Evolutionary conservation across 2,888 invertebrate genomes (phyloP).

Genomic region (Hipparchia semele): DNA sequence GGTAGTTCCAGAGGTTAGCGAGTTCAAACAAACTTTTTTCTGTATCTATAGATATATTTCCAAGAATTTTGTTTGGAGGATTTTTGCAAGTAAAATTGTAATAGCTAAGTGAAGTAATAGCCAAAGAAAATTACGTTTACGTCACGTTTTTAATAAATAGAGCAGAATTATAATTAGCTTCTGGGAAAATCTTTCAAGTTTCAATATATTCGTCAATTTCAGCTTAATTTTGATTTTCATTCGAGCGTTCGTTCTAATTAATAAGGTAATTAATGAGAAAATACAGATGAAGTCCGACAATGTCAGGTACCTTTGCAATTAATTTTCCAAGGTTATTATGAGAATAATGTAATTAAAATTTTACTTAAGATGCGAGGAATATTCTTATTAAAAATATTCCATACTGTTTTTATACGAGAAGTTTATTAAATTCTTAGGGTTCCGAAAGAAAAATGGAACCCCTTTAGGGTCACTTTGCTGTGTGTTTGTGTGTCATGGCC

Average conservation of each 20-base stretch:
- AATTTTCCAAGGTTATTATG: constrained; percentile 15
- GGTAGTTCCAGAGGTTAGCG: too few species aligned
- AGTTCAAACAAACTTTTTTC: too few species aligned
- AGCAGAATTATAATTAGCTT: constrained; percentile 6
- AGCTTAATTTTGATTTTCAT: constrained; percentile 19
- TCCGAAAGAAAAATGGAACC: too few species aligned
- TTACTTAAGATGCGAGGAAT: not conserved
- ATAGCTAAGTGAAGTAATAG: not conserved
- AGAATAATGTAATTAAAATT: constrained; percentile 11
- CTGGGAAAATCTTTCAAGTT: constrained; percentile 13
- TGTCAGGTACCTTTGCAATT: constrained; percentile 18
- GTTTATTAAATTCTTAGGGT: too few species aligned
- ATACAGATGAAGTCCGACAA: constrained; percentile 24
- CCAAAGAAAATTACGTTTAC: not conserved
- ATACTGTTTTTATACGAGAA: too few species aligned
- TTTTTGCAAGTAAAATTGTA: not conserved
- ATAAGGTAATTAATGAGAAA: constrained; percentile 24
- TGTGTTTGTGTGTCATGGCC: too few species aligned
- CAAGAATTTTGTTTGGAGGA: too few species aligned
- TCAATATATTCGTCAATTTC: constrained; percentile 17
- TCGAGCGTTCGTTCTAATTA: constrained; percentile 14
- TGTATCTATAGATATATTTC: too few species aligned
- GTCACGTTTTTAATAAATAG: not conserved
- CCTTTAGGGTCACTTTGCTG: too few species aligned
- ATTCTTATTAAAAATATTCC: too few species aligned